These are phyloP conservation scores for Nemopilema nomurai DNA, from an alignment of 30 jellyfish, hydroid and myxozoan species.

Conservation along the genomic window DNA sequence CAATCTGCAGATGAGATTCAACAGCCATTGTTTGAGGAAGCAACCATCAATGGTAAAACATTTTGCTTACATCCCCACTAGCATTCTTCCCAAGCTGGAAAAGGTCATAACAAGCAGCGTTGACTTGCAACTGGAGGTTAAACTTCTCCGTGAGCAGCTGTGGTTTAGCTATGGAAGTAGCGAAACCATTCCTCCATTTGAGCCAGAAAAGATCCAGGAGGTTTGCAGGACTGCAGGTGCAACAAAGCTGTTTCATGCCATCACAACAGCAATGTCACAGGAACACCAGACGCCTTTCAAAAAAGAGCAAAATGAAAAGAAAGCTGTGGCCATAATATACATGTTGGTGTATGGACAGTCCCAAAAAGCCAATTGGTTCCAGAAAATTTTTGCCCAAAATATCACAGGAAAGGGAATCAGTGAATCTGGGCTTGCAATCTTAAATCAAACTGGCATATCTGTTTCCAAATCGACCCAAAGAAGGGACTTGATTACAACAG, in stretches of 20 bases:
- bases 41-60: not conserved
- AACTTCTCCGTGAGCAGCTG: not conserved
- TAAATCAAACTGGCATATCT: not conserved
- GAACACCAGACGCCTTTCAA: not conserved
- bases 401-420: conserved; percentile 9
- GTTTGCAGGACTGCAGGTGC: conserved; percentile 27
- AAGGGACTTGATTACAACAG: not conserved
- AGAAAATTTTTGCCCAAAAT: not conserved
- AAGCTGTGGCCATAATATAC: not conserved
- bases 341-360: not conserved
- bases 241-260: conserved; percentile 7
- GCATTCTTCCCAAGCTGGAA: not conserved
- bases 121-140: conserved; percentile 10
- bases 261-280: not conserved
- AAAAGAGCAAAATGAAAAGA: not conserved
- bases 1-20: not conserved
- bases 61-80: not conserved
- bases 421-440: conserved; percentile 13
- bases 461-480: conserved; percentile 7
- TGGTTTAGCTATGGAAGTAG: conserved; percentile 5
- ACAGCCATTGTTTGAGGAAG: not conserved
- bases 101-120: conserved; percentile 4
- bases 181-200: conserved; percentile 16
- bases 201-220: conserved; percentile 9
- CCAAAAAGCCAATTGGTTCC: not conserved